phyloP scores from a whole-genome alignment of 2,888 invertebrate genomes.

The Hemicrepidius hirtus region DNA sequence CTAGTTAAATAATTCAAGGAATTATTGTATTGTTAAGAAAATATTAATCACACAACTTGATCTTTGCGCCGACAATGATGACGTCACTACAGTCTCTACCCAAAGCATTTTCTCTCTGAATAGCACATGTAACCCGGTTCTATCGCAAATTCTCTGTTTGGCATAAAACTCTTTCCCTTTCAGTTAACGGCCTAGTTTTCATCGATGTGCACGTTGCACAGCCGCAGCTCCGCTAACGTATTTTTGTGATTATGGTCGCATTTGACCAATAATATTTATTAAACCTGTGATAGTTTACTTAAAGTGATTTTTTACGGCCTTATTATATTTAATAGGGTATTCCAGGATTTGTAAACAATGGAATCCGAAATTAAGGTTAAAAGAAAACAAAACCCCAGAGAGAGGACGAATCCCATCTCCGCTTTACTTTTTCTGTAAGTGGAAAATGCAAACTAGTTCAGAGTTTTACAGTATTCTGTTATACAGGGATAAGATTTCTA shows the following conservation, averaged over 20 bases:
- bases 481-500: not conserved
- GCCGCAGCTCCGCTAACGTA: not conserved
- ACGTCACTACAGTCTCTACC: not conserved
- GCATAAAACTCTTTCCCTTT: no score
- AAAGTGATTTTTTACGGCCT: not conserved
- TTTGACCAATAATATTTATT: not conserved
- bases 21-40: no score
- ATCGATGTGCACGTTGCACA: not conserved
- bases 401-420: slow-evolving; percentile 78
- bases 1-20: no score
- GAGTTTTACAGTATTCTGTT: not conserved
- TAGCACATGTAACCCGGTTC: not conserved
- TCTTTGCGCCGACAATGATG: no score
- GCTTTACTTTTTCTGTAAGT: slow-evolving; percentile 80
- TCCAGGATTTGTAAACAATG: slow-evolving; percentile 8
- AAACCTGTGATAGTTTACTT: slow-evolving; percentile 10
- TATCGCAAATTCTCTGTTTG: no score
- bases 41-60: no score
- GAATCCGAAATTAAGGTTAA: slow-evolving; percentile 22
- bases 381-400: slow-evolving; percentile 76
- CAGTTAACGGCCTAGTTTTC: slow-evolving; percentile 1
- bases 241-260: slow-evolving; percentile 20
- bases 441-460: not conserved
- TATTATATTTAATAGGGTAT: not conserved
- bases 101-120: not conserved